Base-by-base conservation (phyloP, 2,888 invertebrate species). In the Dione juno region DNA sequence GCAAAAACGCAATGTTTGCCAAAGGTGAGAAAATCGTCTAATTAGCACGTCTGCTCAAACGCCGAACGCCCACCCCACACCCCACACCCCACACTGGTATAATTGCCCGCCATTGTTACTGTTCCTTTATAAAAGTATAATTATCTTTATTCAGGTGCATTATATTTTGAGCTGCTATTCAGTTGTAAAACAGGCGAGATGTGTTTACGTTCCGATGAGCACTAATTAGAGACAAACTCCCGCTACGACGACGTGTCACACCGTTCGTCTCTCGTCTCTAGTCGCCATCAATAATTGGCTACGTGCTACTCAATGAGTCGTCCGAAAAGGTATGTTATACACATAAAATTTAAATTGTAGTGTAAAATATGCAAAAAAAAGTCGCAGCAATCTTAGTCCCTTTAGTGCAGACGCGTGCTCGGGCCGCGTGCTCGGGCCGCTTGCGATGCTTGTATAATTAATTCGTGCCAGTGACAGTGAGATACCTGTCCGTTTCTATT, bases 11-110 rank as follows among this genome's bases (percentile, higher is more conserved):
- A 86, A 77, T 76, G 77, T 75, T 71, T 69, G 65, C 67, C 75
- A 79, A 86, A 92, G 92, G 92, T 93, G 92, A 92, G 92, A 93
- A 92, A 91, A 87, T 89, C 86, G 78, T 82, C 83, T 92, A 92
- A 92, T 93, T 90, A 92, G 83, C 87, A 87, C 85, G 79, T 84
- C 77, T 81, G 78, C 77, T 78, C 64, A 59, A 77, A 76, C 85
- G 83, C 85, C n/a, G n/a, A n/a, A n/a, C n/a, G n/a, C n/a, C n/a
- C n/a, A n/a, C n/a, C n/a, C n/a, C n/a, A n/a, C n/a, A n/a, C n/a
- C n/a, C n/a, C n/a, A n/a, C n/a, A n/a, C n/a, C 85, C 89, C 77
- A 77, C 81, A 77, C 85, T 78, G 81, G 83, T 82, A 65, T 78
- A 75, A 82, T 84, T 82, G 86, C 82, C 80, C 81, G 69, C 85